Conservation (phyloP, 2,888 invertebrate genomes). For the Drosophila anomalata region DNA sequence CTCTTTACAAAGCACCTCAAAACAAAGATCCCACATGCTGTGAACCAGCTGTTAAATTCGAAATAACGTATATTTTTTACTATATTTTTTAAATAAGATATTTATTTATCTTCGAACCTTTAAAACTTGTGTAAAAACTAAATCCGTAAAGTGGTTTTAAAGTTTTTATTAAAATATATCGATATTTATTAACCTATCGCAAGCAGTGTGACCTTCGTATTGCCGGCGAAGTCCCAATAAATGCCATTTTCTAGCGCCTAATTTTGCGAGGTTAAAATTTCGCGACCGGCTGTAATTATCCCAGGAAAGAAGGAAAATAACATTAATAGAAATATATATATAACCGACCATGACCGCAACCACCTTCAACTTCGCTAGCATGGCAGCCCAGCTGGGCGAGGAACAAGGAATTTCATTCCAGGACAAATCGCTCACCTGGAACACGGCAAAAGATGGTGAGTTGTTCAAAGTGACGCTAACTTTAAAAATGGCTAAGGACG, state of each 20-base stretch:
- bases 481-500: background rate
- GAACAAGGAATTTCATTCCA: constrained; percentile 91
- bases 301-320: constrained; percentile 11
- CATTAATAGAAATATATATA: constrained; percentile 4
- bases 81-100: too few relatives aligned
- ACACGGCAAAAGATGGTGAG: constrained; percentile 91
- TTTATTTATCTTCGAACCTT: too few relatives aligned
- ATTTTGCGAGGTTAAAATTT: constrained; percentile 64
- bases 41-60: too few relatives aligned
- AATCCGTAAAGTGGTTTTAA: background rate
- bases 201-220: constrained; percentile 15
- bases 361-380: constrained; percentile 67
- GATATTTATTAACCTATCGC: background rate
- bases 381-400: constrained; percentile 57
- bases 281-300: constrained; percentile 31
- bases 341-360: constrained; percentile 42
- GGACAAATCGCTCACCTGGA: constrained; percentile 90
- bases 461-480: constrained; percentile 13
- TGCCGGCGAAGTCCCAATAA: constrained; percentile 5
- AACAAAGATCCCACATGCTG: too few relatives aligned
- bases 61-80: too few relatives aligned
- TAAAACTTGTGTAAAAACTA: too few relatives aligned
- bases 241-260: constrained; percentile 58
- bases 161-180: background rate
- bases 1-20: too few relatives aligned